A percentile compares a stretch with the other conserved stretches of the same genome.
These are phyloP conservation scores for Crotalus tigris DNA, from an alignment of 2,113 vertebrate species.

Conservation along the genomic window DNA sequence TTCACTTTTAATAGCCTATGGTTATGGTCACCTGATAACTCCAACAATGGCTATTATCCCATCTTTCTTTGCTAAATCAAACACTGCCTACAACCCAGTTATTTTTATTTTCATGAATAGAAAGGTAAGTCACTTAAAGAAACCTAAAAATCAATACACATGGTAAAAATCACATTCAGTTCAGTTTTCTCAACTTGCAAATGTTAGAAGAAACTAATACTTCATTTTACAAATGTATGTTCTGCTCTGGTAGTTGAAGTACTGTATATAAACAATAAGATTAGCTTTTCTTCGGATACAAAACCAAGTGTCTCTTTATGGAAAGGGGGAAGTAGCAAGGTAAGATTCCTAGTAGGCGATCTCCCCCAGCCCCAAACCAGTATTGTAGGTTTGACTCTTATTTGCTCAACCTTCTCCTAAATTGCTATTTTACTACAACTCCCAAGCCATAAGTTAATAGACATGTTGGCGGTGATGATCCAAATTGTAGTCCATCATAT, in stretches of 20 bases:
- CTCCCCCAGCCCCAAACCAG: background rate
- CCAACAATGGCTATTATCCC: conserved; percentile 83
- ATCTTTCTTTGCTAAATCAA: conserved; percentile 89
- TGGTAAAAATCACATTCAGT: background rate
- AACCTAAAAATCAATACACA: background rate
- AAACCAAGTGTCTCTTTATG: background rate
- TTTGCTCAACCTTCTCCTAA: background rate
- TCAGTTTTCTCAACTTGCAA: background rate
- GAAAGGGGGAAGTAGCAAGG: background rate
- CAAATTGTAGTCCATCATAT: background rate
- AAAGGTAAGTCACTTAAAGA: conserved; percentile 75
- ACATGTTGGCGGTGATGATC: background rate
- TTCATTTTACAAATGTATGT: background rate
- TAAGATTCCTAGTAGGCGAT: background rate
- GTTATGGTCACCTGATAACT: conserved; percentile 78
- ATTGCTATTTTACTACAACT: background rate
- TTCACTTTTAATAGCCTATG: conserved; percentile 83
- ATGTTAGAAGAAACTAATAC: background rate
- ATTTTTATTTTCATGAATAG: conserved; percentile 91
- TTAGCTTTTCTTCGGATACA: background rate
- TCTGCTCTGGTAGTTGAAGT: background rate
- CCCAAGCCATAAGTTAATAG: background rate
- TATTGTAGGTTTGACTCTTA: background rate
- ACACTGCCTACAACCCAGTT: conserved; percentile 85
- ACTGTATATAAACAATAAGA: background rate